phyloP scores from a whole-genome alignment of 64 coral and sea anemone genomes.

The Cladopsammia gracilis region DNA sequence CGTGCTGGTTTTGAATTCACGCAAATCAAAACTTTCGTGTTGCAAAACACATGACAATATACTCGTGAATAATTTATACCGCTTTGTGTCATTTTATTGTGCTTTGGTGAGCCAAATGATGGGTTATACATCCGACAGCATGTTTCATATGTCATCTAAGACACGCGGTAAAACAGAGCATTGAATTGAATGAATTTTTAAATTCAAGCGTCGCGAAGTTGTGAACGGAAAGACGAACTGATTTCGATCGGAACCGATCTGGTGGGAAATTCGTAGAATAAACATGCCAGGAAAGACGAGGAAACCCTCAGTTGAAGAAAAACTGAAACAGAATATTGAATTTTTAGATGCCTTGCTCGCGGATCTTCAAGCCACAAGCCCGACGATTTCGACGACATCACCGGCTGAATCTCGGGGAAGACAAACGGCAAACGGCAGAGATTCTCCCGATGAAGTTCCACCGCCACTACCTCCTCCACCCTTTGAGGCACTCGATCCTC shows the following conservation, averaged over 20 bases:
- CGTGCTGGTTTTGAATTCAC: neutral
- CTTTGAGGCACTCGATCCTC: slow-evolving; percentile 80
- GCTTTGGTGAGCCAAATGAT: slow-evolving; percentile 34
- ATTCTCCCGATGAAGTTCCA: slow-evolving; percentile 70
- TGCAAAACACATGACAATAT: slow-evolving; percentile 49
- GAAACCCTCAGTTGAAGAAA: slow-evolving; percentile 84
- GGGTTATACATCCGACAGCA: slow-evolving; percentile 24
- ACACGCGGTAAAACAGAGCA: slow-evolving; percentile 27
- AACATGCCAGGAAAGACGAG: slow-evolving; percentile 90
- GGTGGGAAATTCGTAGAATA: neutral
- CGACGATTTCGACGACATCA: slow-evolving; percentile 48
- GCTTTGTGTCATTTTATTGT: slow-evolving; percentile 58
- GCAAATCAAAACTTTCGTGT: slow-evolving; percentile 11
- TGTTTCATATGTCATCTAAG: slow-evolving; percentile 18
- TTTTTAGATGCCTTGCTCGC: slow-evolving; percentile 99
- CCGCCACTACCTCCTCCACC: slow-evolving; percentile 91
- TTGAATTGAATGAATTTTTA: slow-evolving; percentile 7
- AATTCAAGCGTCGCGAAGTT: neutral
- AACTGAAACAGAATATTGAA: slow-evolving; percentile 99
- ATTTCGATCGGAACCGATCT: neutral
- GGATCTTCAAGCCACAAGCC: slow-evolving; percentile 94
- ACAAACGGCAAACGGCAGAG: slow-evolving; percentile 66
- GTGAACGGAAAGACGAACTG: neutral
- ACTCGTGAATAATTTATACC: slow-evolving; percentile 48
- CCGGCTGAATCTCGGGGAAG: slow-evolving; percentile 21